Conservation (phyloP, 2,113 vertebrate species). For the Prunella himalayana region DNA sequence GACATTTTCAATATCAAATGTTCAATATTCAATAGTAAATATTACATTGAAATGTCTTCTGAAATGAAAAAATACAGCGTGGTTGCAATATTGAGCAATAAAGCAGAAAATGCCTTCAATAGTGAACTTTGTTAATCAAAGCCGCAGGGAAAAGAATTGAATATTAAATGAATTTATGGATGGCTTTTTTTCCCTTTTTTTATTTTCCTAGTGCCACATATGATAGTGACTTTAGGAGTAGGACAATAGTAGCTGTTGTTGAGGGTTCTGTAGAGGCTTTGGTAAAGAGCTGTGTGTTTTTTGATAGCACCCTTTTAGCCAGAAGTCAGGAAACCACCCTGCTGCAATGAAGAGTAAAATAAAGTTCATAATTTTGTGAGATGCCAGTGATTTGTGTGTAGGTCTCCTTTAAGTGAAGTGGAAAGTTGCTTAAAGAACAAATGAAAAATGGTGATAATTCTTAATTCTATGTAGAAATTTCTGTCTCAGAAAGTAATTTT, state of each 20-base stretch:
- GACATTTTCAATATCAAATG: not conserved
- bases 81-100: not conserved
- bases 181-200: rapidly evolving
- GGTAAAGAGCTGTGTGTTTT: not conserved
- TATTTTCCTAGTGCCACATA: not conserved
- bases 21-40: not conserved
- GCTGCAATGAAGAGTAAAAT: not conserved
- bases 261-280: not conserved
- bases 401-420: not conserved
- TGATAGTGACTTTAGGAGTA: not conserved
- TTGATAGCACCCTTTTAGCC: not conserved
- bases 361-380: not conserved
- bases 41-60: not conserved
- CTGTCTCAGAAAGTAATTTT: not conserved
- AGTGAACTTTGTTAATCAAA: not conserved
- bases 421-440: not conserved
- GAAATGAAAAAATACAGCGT: not conserved
- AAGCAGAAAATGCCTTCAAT: not conserved
- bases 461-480: not conserved
- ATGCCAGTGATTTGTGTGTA: not conserved
- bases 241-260: not conserved
- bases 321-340: not conserved
- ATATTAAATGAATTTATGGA: not conserved
- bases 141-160: not conserved
- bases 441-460: not conserved